Evolutionary conservation across 2,797 vertebrate genomes (phyloP).

Genomic region (Furcifer pardalis): DNA sequence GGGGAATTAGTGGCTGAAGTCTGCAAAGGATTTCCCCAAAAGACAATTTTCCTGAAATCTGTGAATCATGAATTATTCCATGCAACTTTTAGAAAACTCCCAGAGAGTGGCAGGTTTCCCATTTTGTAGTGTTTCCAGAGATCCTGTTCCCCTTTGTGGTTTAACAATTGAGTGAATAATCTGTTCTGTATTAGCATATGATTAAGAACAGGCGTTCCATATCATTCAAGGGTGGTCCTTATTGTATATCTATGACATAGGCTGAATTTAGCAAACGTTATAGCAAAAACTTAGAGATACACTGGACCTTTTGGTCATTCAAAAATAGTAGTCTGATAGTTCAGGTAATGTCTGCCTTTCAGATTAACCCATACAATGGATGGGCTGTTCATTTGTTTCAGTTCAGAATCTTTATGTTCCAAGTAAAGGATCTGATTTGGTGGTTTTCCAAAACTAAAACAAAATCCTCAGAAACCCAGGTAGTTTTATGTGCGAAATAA

Average conservation of each 20-base stretch:
- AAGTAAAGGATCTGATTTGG: not conserved
- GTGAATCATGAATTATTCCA: conserved; percentile 66
- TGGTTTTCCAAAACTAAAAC: not conserved
- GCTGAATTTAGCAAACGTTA: conserved; percentile 33
- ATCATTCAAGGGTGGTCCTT: conserved; percentile 40
- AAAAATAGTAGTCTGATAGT: conserved; percentile 25
- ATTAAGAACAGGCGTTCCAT: conserved; percentile 55
- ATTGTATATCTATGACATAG: conserved; percentile 2
- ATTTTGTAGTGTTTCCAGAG: conserved; percentile 62
- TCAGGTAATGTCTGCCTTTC: conserved; percentile 37
- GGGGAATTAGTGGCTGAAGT: conserved; percentile 39
- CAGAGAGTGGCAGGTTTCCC: conserved; percentile 65
- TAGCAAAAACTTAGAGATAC: conserved; percentile 14
- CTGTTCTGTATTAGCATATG: conserved; percentile 68
- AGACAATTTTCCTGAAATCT: conserved; percentile 20
- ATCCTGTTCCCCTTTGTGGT: conserved; percentile 62
- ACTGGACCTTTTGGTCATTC: conserved; percentile 5
- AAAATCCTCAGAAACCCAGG: conserved; percentile 23
- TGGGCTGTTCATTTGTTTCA: conserved; percentile 9
- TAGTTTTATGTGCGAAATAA: conserved; percentile 37
- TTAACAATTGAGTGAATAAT: conserved; percentile 57
- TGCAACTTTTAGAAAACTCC: conserved; percentile 56
- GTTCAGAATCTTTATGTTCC: conserved; percentile 14
- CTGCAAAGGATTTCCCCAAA: conserved; percentile 56
- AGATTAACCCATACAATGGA: conserved; percentile 9